Percentiles rank a stretch among this genome's conserved stretches.
phyloP scores from a whole-genome alignment of 2,113 vertebrate genomes.

The Erythrolamprus reginae region DNA sequence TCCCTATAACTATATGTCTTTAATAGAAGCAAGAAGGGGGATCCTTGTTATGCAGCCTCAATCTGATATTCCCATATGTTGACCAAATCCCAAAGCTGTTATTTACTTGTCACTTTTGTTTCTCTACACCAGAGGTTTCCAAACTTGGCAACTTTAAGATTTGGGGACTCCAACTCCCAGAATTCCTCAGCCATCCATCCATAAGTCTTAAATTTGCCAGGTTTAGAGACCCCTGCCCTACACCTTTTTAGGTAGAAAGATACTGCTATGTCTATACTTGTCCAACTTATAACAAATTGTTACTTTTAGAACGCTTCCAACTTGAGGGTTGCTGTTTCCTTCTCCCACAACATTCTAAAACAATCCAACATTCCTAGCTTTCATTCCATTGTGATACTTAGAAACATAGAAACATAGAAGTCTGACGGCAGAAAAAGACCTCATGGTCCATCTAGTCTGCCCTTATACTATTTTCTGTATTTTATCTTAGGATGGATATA shows the following conservation, averaged over 20 bases:
- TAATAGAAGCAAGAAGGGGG: background rate
- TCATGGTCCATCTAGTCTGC: too few relatives aligned
- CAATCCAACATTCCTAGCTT: background rate
- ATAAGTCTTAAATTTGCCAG: background rate
- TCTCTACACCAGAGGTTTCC: background rate
- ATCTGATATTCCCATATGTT: background rate
- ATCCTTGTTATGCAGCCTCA: background rate
- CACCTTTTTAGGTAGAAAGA: background rate
- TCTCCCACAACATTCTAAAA: background rate
- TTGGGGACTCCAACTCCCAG: background rate
- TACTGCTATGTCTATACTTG: background rate
- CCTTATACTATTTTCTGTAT: too few relatives aligned
- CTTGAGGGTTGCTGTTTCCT: background rate
- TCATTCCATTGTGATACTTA: background rate
- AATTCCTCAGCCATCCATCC: background rate
- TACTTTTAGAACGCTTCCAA: background rate
- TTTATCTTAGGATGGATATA: too few relatives aligned
- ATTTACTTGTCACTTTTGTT: background rate
- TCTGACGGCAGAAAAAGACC: too few relatives aligned
- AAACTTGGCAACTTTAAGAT: background rate
- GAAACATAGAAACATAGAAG: too few relatives aligned
- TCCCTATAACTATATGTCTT: background rate
- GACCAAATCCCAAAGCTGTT: background rate
- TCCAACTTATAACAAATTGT: background rate
- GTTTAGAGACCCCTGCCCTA: background rate